phyloP scores from a whole-genome alignment of 2,888 invertebrate species.

The Phaonia tiefii region DNA sequence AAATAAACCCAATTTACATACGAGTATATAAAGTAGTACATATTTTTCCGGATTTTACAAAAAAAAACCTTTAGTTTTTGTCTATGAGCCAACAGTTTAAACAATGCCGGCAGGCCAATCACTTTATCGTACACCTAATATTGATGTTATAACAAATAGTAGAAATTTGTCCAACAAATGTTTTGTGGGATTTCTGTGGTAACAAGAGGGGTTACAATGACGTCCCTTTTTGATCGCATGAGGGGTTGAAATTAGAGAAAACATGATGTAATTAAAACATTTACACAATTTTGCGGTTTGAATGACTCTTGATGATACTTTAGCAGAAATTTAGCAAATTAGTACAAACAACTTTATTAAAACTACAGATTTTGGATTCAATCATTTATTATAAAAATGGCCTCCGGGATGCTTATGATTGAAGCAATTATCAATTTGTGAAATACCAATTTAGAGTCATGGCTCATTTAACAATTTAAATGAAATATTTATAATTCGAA shows the following conservation, averaged over 20 bases:
- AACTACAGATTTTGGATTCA: background rate
- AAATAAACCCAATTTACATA: too few species aligned
- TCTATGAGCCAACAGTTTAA: too few species aligned
- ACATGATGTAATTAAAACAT: slow-evolving; percentile 46
- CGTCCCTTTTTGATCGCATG: slow-evolving; percentile 20
- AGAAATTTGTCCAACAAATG: slow-evolving; percentile 13
- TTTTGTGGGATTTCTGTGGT: slow-evolving; percentile 24
- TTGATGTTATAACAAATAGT: slow-evolving; percentile 7
- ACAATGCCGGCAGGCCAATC: too few species aligned
- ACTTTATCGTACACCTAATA: too few species aligned
- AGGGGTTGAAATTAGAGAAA: too few species aligned
- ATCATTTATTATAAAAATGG: too few species aligned
- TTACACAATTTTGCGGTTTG: slow-evolving; percentile 4
- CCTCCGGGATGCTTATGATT: background rate
- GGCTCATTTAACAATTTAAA: slow-evolving; percentile 61
- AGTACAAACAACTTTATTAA: background rate
- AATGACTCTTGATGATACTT: background rate
- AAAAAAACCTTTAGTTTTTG: too few species aligned
- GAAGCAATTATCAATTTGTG: too few species aligned
- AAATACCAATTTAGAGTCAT: too few species aligned
- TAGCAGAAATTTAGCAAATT: slow-evolving; percentile 23
- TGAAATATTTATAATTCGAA: slow-evolving; percentile 40
- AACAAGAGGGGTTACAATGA: slow-evolving; percentile 16
- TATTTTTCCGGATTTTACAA: too few species aligned
- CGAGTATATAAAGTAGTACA: too few species aligned